A percentile compares a stretch with the other conserved stretches of the same genome.
Conservation (phyloP, 2,113 vertebrate genomes). For the Phoenicopterus ruber region DNA sequence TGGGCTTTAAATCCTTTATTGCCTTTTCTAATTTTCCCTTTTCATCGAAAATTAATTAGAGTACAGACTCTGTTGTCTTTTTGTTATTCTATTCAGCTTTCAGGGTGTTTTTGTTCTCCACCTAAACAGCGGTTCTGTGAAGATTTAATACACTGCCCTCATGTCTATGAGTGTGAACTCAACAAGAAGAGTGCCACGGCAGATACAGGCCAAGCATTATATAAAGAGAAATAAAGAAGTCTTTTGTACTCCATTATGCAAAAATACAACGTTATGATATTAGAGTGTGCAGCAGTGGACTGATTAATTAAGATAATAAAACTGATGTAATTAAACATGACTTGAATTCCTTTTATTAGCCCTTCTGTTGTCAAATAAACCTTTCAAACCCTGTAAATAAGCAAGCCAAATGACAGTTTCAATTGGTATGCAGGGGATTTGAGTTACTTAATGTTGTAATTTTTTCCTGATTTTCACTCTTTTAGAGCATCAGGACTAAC, state of each 20-base stretch:
- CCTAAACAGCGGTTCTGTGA: neutral
- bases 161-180: neutral
- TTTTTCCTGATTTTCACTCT: constrained; percentile 23
- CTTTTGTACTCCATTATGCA: neutral
- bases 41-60: constrained; percentile 54
- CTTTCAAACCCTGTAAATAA: constrained; percentile 50
- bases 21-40: neutral
- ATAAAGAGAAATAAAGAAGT: neutral
- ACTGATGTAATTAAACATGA: constrained; percentile 42
- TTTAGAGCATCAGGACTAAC: neutral
- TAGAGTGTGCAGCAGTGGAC: neutral
- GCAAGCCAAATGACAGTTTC: neutral
- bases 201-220: neutral
- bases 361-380: constrained; percentile 38
- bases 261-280: neutral
- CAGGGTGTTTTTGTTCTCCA: neutral
- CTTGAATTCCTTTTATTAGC: constrained; percentile 27
- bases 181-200: neutral
- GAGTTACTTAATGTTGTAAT: neutral
- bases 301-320: constrained; percentile 61
- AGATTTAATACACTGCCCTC: neutral
- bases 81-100: constrained; percentile 16
- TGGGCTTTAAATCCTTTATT: neutral
- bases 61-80: neutral
- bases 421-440: neutral